Base-by-base conservation (phyloP, 2,113 vertebrate species). In the Grammomys dolichurus region DNA sequence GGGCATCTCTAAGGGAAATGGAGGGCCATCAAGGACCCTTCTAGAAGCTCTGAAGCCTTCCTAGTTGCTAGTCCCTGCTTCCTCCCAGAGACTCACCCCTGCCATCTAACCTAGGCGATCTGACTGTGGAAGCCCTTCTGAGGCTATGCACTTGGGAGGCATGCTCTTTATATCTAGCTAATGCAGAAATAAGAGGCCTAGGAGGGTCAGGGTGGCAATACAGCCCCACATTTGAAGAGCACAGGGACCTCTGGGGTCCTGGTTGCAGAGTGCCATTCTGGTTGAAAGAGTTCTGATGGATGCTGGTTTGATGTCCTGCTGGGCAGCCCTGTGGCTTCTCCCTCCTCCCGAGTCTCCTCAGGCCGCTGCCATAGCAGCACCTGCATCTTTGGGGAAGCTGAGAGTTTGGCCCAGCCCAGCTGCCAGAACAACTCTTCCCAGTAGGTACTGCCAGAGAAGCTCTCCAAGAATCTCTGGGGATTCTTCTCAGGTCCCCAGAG, bases 301-400 rank as follows among this genome's bases (percentile, higher is more conserved):
- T 80, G 69, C 60, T 1, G 16, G 60, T 48, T 54, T 92, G n/a
- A 26, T 78, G 46, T 90, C 90, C 88, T 72, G 58, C 63, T 87
- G 11, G 31, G 54, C 33, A 88, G 78, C 7, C 20, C 36, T 43
- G 70, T 14, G 13, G 20, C 40, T 58, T 60, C 7, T 60, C 63
- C 85, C 31, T 22, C 31, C 63, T 69, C 85, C 65, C 20, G 28
- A 19, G 69, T 28, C 48, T 26, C 72, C 26, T 3, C 17, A 78
- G 73, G 54, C 76, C 26, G 1, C 96, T 92, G 67, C 69, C 90
- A 73, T 67, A 84, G 84, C 89, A 89, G 48, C 48, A 20, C 20
- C 13, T 3, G 58, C 40, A 60, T n/a, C 95, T 96, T 87, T 87
- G 91, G 73, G 36, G 87, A 97, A 54, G 40, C 73, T 51, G 69